Conservation (phyloP, 2,888 invertebrate genomes). For the Ptilodon capucinus region DNA sequence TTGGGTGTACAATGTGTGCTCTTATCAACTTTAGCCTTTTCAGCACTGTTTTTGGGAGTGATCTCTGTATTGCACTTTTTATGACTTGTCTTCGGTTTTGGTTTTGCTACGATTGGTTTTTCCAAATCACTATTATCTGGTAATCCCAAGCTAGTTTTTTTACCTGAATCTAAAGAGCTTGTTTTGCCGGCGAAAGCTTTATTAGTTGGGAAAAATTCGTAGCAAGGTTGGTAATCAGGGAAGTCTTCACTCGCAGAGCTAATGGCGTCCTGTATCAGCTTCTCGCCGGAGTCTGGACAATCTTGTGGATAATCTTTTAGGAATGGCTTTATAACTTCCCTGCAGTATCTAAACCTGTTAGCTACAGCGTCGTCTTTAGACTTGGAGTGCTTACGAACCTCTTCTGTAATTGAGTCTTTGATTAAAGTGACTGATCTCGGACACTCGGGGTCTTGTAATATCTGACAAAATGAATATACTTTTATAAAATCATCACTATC, state of each 20-base stretch:
- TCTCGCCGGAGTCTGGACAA: slow-evolving; percentile 35
- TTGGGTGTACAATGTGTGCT: neutral
- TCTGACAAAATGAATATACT: slow-evolving; percentile 40
- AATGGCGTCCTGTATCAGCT: slow-evolving; percentile 32
- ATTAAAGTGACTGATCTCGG: slow-evolving; percentile 34
- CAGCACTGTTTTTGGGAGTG: neutral
- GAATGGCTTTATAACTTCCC: slow-evolving; percentile 51
- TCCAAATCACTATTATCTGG: neutral
- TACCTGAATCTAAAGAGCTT: neutral
- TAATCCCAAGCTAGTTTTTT: neutral
- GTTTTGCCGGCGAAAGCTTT: neutral
- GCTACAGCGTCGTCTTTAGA: slow-evolving; percentile 18
- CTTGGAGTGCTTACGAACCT: slow-evolving; percentile 22
- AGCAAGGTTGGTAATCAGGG: slow-evolving; percentile 37
- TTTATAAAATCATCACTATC: slow-evolving; percentile 30
- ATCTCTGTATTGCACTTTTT: neutral
- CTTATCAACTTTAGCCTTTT: neutral
- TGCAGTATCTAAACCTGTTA: slow-evolving; percentile 43
- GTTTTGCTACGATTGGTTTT: neutral
- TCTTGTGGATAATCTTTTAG: slow-evolving; percentile 32
- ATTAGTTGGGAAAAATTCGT: slow-evolving; percentile 1
- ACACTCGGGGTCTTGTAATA: slow-evolving; percentile 36
- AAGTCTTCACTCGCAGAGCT: slow-evolving; percentile 34
- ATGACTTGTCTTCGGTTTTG: neutral
- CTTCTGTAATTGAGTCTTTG: slow-evolving; percentile 43